phyloP scores from a whole-genome alignment of 2,888 invertebrate species.

The Criorhina ranunculi region DNA sequence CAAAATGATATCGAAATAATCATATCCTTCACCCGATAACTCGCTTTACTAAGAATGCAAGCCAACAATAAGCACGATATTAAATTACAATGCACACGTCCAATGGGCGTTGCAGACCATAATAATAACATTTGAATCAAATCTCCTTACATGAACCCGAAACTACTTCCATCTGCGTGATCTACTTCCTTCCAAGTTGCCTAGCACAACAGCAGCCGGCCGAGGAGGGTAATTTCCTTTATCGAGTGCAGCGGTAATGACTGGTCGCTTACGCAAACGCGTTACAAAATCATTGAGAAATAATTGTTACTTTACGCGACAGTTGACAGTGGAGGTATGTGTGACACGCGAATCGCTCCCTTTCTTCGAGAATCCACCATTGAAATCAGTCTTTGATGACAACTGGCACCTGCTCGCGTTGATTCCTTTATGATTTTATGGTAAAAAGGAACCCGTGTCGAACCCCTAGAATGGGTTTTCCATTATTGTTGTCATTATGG shows the following conservation, averaged over 20 bases:
- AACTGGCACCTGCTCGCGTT: constrained; percentile 66
- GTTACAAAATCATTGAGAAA: constrained; percentile 51
- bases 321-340: constrained; percentile 57
- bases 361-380: constrained; percentile 40
- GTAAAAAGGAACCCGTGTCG: constrained; percentile 40
- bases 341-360: constrained; percentile 69
- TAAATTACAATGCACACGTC: constrained; percentile 66
- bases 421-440: constrained; percentile 52
- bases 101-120: constrained; percentile 64
- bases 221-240: constrained; percentile 57
- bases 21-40: constrained; percentile 4
- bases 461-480: constrained; percentile 41
- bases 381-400: constrained; percentile 70
- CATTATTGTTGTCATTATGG: constrained; percentile 52
- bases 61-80: constrained; percentile 59
- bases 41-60: constrained; percentile 19
- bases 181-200: constrained; percentile 55
- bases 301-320: constrained; percentile 48
- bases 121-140: constrained; percentile 72
- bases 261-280: constrained; percentile 53
- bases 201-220: constrained; percentile 47
- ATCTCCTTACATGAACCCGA: constrained; percentile 47
- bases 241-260: constrained; percentile 59
- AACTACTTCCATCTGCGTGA: constrained; percentile 64
- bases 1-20: constrained; percentile 50